Conservation (phyloP, 2,113 vertebrate species). For the Sebastes schlegelii region DNA sequence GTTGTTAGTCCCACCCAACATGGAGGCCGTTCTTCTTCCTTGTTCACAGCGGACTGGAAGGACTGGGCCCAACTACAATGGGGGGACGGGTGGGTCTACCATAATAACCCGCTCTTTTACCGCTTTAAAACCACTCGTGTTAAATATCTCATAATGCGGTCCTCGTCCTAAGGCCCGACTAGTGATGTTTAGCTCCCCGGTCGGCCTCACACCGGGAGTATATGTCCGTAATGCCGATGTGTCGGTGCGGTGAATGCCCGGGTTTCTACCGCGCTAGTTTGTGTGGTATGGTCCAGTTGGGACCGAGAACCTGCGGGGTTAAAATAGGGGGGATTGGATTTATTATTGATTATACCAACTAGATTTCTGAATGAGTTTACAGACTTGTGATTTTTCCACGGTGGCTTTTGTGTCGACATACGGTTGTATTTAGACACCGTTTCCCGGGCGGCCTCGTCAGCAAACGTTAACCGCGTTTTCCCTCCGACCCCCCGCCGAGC, state of each 20-base stretch:
- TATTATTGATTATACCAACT: slow-evolving; percentile 63
- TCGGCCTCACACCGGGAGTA: slow-evolving; percentile 45
- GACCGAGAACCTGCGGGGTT: slow-evolving; percentile 85
- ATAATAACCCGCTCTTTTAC: slow-evolving; percentile 41
- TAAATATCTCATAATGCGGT: neutral
- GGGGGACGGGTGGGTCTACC: slow-evolving; percentile 81
- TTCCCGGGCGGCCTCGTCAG: slow-evolving; percentile 48
- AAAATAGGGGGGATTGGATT: slow-evolving; percentile 77
- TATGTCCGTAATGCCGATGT: slow-evolving; percentile 59
- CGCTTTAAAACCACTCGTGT: slow-evolving; percentile 6
- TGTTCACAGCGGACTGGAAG: slow-evolving; percentile 78
- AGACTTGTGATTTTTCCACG: neutral
- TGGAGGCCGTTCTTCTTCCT: slow-evolving; percentile 87
- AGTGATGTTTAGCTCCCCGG: slow-evolving; percentile 35
- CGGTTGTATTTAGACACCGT: slow-evolving; percentile 50
- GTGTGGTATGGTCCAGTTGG: slow-evolving; percentile 89
- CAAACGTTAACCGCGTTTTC: slow-evolving; percentile 45
- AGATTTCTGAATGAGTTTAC: slow-evolving; percentile 11
- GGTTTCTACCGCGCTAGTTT: slow-evolving; percentile 77
- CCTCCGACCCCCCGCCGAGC: slow-evolving; percentile 72
- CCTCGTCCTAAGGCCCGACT: neutral
- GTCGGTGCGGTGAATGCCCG: slow-evolving; percentile 72
- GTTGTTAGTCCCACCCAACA: slow-evolving; percentile 94
- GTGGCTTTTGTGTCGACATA: slow-evolving; percentile 7
- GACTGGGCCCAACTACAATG: slow-evolving; percentile 84